phyloP scores from a whole-genome alignment of 2,113 vertebrate genomes.

The Oreochromis niloticus region DNA sequence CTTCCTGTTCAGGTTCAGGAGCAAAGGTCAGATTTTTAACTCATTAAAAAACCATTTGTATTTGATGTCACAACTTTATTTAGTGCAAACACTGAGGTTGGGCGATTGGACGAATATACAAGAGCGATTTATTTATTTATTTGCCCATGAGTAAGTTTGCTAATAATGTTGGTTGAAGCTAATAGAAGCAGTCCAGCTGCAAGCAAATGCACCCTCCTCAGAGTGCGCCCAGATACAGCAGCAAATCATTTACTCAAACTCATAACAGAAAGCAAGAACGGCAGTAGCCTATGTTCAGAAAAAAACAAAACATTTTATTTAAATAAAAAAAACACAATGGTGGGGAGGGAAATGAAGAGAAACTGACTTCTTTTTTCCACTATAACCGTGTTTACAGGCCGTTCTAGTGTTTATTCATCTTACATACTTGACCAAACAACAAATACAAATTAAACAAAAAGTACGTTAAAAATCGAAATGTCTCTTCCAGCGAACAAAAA shows the following conservation, averaged over 20 bases:
- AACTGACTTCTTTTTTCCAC: background rate
- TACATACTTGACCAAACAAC: background rate
- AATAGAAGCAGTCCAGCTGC: background rate
- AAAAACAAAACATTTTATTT: background rate
- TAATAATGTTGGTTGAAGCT: background rate
- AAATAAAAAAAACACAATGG: background rate
- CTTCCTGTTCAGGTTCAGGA: too few relatives aligned
- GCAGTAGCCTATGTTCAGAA: background rate
- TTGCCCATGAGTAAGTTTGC: background rate
- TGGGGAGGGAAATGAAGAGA: background rate
- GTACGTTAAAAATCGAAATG: background rate
- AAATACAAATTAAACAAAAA: background rate
- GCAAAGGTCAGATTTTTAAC: too few relatives aligned
- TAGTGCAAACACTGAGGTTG: too few relatives aligned
- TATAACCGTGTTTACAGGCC: background rate
- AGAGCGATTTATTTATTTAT: background rate
- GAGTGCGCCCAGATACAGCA: background rate
- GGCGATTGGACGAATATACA: too few relatives aligned
- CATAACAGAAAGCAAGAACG: background rate
- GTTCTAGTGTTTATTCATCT: background rate
- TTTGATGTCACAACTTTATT: too few relatives aligned
- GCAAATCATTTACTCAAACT: background rate
- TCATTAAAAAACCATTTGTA: too few relatives aligned
- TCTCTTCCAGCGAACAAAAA: background rate
- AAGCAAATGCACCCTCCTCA: background rate